These are phyloP conservation scores for Orussus abietinus DNA, from an alignment of 1,140 invertebrate species.

Conservation along the genomic window DNA sequence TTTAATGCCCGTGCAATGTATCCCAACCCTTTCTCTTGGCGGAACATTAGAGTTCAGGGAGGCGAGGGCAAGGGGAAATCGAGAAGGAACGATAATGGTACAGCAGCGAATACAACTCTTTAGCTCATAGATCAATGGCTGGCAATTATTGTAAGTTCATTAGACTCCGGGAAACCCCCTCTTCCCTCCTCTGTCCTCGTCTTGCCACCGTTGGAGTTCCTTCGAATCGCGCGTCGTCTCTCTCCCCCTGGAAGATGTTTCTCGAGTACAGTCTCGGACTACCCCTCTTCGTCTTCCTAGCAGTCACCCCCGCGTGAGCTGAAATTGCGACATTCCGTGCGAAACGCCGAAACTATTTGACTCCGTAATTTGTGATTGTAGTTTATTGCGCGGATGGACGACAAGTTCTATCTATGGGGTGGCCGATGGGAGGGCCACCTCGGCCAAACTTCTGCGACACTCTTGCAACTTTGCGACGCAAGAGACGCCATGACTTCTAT, in stretches of 20 bases:
- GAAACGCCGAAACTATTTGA: conserved; percentile 54
- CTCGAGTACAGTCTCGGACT: conserved; percentile 21
- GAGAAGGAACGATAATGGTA: conserved; percentile 21
- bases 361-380: conserved; percentile 56
- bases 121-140: conserved; percentile 52
- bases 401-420: too few species aligned
- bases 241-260: conserved; percentile 11
- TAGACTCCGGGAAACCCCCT: conserved; percentile 31
- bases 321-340: conserved; percentile 55
- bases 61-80: conserved; percentile 8
- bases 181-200: conserved; percentile 7
- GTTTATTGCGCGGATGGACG: conserved; percentile 52
- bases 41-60: conserved; percentile 23
- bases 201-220: conserved; percentile 1
- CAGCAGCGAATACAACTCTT: conserved; percentile 35
- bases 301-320: conserved; percentile 34
- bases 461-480: too few species aligned
- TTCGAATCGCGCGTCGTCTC: not conserved
- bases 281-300: conserved; percentile 17
- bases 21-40: conserved; percentile 18
- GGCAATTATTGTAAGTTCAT: conserved; percentile 55
- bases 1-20: conserved; percentile 30
- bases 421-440: too few species aligned
- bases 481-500: too few species aligned
- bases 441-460: too few species aligned